These are phyloP conservation scores for Tichodroma muraria DNA, from an alignment of 2,113 vertebrate genomes.

Conservation along the genomic window DNA sequence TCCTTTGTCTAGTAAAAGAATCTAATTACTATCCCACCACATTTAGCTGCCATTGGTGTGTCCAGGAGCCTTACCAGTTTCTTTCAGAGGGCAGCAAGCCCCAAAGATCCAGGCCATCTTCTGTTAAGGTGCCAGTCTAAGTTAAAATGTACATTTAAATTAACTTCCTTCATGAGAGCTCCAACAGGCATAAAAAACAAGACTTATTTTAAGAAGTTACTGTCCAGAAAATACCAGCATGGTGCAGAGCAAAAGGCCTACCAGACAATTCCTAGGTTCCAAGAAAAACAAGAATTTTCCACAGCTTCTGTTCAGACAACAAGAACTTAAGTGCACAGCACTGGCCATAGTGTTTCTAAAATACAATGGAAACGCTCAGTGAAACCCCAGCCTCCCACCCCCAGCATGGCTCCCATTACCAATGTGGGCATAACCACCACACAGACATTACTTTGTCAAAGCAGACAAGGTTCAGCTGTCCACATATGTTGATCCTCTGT, in stretches of 20 bases:
- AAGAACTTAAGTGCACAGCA: background rate
- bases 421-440: background rate
- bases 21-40: background rate
- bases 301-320: background rate
- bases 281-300: background rate
- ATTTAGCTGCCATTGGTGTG: background rate
- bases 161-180: background rate
- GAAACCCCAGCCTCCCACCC: background rate
- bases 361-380: background rate
- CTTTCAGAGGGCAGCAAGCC: conserved; percentile 67
- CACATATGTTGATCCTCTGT: conserved; percentile 78
- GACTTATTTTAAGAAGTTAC: background rate
- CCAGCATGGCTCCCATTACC: background rate
- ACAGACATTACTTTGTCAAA: conserved; percentile 75
- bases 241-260: background rate
- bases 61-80: conserved; percentile 58
- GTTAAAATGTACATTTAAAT: conserved; percentile 42
- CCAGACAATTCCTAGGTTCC: background rate
- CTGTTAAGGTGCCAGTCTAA: conserved; percentile 80
- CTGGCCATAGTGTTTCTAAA: background rate
- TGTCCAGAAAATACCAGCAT: background rate
- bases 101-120: conserved; percentile 78
- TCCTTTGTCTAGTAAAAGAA: background rate
- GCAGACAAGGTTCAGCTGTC: conserved; percentile 77
- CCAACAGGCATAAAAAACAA: background rate